A percentile compares a stretch with the other conserved stretches of the same genome.
Evolutionary conservation across 2,797 vertebrate genomes (phyloP).

Genomic region (Petrocephalus schoutedeni): DNA sequence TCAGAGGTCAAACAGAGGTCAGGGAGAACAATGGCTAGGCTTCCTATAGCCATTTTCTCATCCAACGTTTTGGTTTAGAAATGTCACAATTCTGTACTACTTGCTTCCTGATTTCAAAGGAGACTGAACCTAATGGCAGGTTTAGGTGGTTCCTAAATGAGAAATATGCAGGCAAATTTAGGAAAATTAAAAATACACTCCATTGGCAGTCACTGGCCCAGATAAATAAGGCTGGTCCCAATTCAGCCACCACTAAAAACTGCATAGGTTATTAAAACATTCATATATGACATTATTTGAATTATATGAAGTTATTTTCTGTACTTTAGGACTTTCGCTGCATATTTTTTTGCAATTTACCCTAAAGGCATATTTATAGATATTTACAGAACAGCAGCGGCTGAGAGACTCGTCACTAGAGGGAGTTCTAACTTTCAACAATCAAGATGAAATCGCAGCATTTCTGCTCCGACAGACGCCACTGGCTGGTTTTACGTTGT

Average conservation of each 20-base stretch:
- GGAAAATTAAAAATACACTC: neutral
- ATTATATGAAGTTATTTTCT: neutral
- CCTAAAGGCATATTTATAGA: neutral
- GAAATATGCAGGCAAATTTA: neutral
- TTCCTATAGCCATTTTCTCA: constrained; percentile 40
- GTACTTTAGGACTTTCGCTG: neutral
- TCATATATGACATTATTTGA: neutral
- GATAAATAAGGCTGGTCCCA: neutral
- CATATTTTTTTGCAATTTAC: neutral
- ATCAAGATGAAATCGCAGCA: neutral
- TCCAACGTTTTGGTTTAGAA: neutral
- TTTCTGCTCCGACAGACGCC: neutral
- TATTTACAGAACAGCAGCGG: neutral
- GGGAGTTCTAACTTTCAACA: constrained; percentile 7
- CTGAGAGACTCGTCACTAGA: neutral
- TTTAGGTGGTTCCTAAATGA: neutral
- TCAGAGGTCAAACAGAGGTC: constrained; percentile 23
- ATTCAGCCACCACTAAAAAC: neutral
- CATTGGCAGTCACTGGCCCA: neutral
- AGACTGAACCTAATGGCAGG: neutral
- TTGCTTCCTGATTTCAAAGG: neutral
- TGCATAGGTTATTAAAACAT: neutral
- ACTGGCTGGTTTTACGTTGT: neutral
- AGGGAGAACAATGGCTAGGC: constrained; percentile 27
- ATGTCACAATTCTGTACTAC: neutral